Conservation (phyloP, 92 coral and sea anemone species). For the Zoanthus sansibaricus region DNA sequence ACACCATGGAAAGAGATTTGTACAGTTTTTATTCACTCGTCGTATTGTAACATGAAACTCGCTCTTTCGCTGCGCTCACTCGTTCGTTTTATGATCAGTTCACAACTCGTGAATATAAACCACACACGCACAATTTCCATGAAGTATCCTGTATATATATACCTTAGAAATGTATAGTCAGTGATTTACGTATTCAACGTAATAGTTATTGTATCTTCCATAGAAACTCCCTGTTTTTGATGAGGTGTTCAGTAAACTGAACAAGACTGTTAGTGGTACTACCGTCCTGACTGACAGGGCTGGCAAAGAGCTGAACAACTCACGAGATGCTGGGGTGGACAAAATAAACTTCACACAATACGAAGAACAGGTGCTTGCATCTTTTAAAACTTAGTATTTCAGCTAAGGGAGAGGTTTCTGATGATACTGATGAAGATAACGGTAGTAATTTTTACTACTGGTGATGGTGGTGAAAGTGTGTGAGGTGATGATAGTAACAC, state of each 20-base stretch:
- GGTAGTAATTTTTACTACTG: neutral
- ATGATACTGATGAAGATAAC: neutral
- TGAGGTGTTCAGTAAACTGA: conserved; percentile 62
- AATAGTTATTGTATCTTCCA: neutral
- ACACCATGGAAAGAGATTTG: too few species aligned
- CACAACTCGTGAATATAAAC: too few species aligned
- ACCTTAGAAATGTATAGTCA: too few species aligned
- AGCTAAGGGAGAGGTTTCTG: neutral
- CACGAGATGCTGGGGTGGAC: conserved; percentile 76
- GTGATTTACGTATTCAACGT: too few species aligned
- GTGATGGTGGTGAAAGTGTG: neutral
- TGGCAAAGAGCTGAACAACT: conserved; percentile 59
- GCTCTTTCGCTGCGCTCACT: too few species aligned
- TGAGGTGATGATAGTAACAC: neutral
- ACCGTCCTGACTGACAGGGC: conserved; percentile 61
- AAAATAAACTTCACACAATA: conserved; percentile 71
- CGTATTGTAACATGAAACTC: too few species aligned
- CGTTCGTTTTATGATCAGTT: too few species aligned
- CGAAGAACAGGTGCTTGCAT: conserved; percentile 57
- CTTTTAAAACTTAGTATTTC: neutral
- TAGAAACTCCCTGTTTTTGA: conserved; percentile 71
- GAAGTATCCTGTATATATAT: too few species aligned
- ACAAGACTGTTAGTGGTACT: conserved; percentile 66
- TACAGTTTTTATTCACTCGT: too few species aligned
- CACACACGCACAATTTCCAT: too few species aligned